phyloP scores from a whole-genome alignment of 1,140 invertebrate species.

The Batillaria attramentaria region DNA sequence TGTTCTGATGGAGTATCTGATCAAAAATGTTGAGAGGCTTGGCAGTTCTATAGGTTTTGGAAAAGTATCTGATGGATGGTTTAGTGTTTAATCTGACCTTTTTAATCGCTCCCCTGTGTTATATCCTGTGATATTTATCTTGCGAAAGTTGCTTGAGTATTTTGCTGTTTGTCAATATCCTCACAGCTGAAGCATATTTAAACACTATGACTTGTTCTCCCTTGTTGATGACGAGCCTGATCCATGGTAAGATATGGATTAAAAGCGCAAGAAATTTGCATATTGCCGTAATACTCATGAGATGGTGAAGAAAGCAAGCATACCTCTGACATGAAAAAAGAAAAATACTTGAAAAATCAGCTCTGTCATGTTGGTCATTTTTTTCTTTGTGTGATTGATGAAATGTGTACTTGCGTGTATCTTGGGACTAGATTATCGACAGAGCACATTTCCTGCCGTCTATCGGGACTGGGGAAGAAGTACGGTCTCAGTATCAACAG shows the following conservation, averaged over 20 bases:
- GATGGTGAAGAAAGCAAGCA: too few relatives aligned
- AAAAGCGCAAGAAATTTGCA: too few relatives aligned
- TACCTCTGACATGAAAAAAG: neutral
- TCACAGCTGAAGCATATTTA: too few relatives aligned
- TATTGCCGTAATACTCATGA: too few relatives aligned
- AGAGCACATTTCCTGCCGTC: conserved; percentile 81
- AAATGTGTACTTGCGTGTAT: neutral
- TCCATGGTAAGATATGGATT: too few relatives aligned
- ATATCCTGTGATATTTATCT: too few relatives aligned
- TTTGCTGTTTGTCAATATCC: too few relatives aligned
- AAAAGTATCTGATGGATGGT: neutral
- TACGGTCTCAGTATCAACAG: conserved; percentile 79
- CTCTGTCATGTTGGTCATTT: neutral
- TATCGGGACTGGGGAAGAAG: conserved; percentile 81
- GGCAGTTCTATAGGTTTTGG: neutral
- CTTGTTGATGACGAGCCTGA: too few relatives aligned
- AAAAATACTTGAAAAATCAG: neutral
- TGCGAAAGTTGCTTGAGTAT: too few relatives aligned
- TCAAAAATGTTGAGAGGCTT: neutral
- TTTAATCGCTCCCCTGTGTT: too few relatives aligned
- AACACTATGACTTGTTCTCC: too few relatives aligned
- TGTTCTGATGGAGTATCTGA: neutral
- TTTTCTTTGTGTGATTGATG: neutral
- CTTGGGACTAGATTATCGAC: conserved; percentile 75
- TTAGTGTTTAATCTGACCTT: too few relatives aligned